Base-by-base conservation (phyloP, 2,888 invertebrate genomes). In the Atrina japonica region DNA sequence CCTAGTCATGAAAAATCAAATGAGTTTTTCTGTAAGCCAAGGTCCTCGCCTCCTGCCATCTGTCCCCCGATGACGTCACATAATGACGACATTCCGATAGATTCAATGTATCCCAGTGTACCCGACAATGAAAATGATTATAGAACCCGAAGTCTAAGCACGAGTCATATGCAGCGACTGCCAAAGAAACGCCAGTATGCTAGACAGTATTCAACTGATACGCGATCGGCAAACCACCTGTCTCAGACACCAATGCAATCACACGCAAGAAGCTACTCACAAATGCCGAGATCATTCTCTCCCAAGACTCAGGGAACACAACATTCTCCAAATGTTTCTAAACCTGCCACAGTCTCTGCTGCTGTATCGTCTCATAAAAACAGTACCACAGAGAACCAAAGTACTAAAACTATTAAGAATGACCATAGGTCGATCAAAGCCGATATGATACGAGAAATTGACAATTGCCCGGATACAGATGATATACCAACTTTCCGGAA, bases 181-280 rank as follows among this genome's bases (percentile, higher is more conserved):
- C 71, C 71, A 27, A 71, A 71, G 52, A 71, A 71, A 52, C 66
- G 71, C 21, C 53, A 61, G 43, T 61, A 56, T 16, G 59, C 56
- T 18, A 41, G 66, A 1, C 55, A 66, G 47, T 50, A 60, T 41
- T 67, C 71, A 23, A 45, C 49, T 3, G 66, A 63, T 6, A 43
- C 58, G 18, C 35, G 35, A 5, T 47, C 53, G 11, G 23, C 40
- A 23, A 40, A 53, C 27, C 50, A 64, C 21, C 30, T 49, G 16
- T 29, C 41, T 53, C 29, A 43, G 41, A 29, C 23, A 23, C 41
- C 41, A 27, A 35, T 40, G 11, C 56, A 56, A 40, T 21, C 40
- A n/a, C 35, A n/a, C 7, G 40, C 40, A 40, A 30, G 40, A 16
- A 9, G 23, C 3, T 21, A 21, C 18, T 35, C 56, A 23, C 56